phyloP scores from a whole-genome alignment of 1,140 invertebrate genomes.

The Atopsyche davidsoni region DNA sequence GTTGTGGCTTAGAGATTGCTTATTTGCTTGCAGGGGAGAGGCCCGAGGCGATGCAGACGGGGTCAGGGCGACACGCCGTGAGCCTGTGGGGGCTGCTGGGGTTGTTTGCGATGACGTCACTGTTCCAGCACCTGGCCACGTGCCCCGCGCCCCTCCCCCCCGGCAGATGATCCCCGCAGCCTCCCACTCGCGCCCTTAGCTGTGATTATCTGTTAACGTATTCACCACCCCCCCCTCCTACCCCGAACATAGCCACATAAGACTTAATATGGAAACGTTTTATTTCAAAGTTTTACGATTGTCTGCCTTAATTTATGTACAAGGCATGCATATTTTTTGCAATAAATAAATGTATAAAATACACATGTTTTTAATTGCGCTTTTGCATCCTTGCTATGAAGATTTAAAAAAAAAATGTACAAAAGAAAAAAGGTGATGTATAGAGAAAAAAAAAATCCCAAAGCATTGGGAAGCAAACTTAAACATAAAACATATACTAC shows the following conservation, averaged over 20 bases:
- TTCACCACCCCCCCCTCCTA: no score
- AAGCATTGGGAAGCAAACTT: no score
- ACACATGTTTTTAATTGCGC: no score
- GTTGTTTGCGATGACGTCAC: constrained; percentile 4
- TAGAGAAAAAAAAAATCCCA: no score
- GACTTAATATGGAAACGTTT: constrained; percentile 19
- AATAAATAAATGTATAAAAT: constrained; percentile 28
- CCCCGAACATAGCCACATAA: no score
- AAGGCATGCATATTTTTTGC: constrained; percentile 27
- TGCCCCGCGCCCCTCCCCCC: constrained; percentile 8
- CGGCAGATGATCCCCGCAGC: constrained; percentile 20
- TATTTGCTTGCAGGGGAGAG: constrained; percentile 20
- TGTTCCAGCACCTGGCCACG: constrained; percentile 20
- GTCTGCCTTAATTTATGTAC: constrained; percentile 25
- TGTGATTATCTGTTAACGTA: constrained; percentile 21
- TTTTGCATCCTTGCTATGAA: no score
- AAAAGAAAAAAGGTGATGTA: no score
- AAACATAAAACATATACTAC: no score
- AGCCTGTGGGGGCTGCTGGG: constrained; percentile 13
- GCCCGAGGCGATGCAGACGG: constrained; percentile 28
- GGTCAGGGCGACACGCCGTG: constrained; percentile 12
- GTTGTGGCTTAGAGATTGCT: background rate
- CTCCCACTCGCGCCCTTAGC: no score
- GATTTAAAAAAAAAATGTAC: no score
- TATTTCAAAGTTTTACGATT: constrained; percentile 17